Evolutionary conservation across 2,797 vertebrate genomes (phyloP), one percentile per base, ranked within the genome.

Genomic region (Brachymystax lenok): DNA sequence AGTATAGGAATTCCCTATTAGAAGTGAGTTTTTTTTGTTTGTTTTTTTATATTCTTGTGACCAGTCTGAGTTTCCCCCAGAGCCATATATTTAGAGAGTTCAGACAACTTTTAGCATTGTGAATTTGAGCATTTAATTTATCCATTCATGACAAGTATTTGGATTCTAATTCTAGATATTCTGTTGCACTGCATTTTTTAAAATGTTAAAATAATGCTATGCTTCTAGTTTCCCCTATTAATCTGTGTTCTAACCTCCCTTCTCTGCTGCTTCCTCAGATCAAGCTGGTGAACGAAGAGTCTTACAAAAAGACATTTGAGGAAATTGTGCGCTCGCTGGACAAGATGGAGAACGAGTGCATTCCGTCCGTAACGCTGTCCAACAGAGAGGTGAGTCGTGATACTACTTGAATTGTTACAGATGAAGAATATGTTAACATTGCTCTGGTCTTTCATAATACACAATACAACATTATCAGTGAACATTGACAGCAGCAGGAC

Each of bases 291-390:
- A 95, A 98, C 19, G 90, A 95, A 27, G 95, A 97, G 7, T 89
- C 92, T 4, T 96, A 98, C 74, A 95, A 96, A 86, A 96, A 95
- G 85, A 96, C 92, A 0, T 96, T 99, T 88, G 98, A 99, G 84
- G 96, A 98, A 74, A 98, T 98, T 1, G 96, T 99, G 19, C 96
- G 97, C 24, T 94, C 94, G 52, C 88, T 99, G 83, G 98, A 99
- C 80, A 99, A 98, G 90, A 93, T 96, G 96, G 98, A 99, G 87
- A 99, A 99, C 5, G 98, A 97, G 83, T 98, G 94, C 82, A 99
- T 99, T 88, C 98, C 98, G 16, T 99, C 97, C 0, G 96, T 98
- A 74, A 93, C 94, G 0, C 88, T 99, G 51, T 96, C 96, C 69
- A 91, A 90, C 74, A 90, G 89, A 85, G 98, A 99, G 95, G 98